Evolutionary conservation across 2,888 invertebrate species (phyloP), one percentile per base, ranked within the genome.

Genomic region (Sarcophaga carnaria): DNA sequence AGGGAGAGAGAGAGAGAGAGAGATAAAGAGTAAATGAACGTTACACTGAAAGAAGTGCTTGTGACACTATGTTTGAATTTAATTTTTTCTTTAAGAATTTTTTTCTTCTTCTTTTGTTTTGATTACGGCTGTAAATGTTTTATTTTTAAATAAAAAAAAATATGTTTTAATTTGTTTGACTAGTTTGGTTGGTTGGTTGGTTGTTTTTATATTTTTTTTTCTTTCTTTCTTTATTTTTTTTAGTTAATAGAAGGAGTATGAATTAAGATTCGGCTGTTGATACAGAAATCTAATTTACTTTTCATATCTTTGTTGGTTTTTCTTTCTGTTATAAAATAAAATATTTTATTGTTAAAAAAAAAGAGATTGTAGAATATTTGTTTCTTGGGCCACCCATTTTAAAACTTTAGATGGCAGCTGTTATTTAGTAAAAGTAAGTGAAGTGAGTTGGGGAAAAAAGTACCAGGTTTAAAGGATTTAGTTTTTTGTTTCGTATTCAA

Each of bases 241-340:
- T 49, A 82, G 81, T 85, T 88, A 91, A 88, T 88, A 92, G 92
- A 92, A 92, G 92, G 92, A 92, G 92, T 92, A 92, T 92, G 92
- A 92, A 91, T 92, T 92, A 92, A 92, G 92, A 92, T 92, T 92
- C 92, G 92, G 92, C 92, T 92, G 92, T 92, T 92, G 91, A 92
- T 92, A 92, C 92, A 92, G 92, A 92, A 92, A 92, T 92, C 92
- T 91, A 89, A 75, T 86, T 80, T 74, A 74, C 67, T 82, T 83
- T 22, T 37, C 47, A 63, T 74, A 45, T 11, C 47, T 47, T 80
- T 17, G 14, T 66, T 75, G 54, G 25, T 66, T 72, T 72, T 10
- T 75, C 66, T 62, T 47, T 70, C n/a, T 72, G 74, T 64, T 70
- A 37, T 45, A 11, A 20, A 54, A 54, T 54, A 54, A 54, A 54